Evolutionary conservation across 2,888 invertebrate species (phyloP).

Genomic region (Amitus sp.): DNA sequence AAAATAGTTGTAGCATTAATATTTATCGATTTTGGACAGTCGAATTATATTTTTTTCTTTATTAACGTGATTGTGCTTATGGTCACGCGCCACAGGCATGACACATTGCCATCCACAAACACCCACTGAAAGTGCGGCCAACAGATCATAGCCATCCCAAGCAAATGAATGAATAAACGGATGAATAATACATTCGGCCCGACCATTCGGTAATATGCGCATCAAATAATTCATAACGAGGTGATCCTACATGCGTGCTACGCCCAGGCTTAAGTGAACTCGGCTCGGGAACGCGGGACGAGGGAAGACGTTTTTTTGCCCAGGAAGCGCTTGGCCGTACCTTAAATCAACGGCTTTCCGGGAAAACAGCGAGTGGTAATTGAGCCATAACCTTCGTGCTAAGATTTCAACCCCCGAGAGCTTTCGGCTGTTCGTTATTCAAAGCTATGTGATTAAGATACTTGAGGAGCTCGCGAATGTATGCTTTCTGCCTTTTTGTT

Average conservation of each 20-base stretch:
- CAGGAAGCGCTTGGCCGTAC: constrained; percentile 44
- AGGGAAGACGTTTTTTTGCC: constrained; percentile 5
- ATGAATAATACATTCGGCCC: constrained; percentile 16
- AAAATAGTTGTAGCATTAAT: no score
- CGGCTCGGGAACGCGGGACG: background rate
- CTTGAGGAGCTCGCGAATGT: constrained; percentile 11
- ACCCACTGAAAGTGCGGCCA: constrained; percentile 38
- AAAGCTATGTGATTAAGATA: constrained; percentile 59
- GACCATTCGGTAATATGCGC: constrained; percentile 10
- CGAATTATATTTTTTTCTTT: constrained; percentile 14
- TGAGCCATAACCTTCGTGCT: constrained; percentile 62
- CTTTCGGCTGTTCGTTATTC: constrained; percentile 56
- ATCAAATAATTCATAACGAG: constrained; percentile 26
- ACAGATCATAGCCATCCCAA: constrained; percentile 11
- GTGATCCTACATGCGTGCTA: constrained; percentile 13
- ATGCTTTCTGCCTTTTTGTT: constrained; percentile 12
- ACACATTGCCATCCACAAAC: constrained; percentile 41
- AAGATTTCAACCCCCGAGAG: constrained; percentile 59
- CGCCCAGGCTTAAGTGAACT: constrained; percentile 7
- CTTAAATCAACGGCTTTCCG: constrained; percentile 59
- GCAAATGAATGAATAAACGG: constrained; percentile 22
- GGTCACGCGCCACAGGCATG: constrained; percentile 46
- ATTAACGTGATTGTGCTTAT: constrained; percentile 39
- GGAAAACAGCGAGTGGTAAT: constrained; percentile 61
- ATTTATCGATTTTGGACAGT: no score